phyloP scores from a whole-genome alignment of 2,113 vertebrate species.

The Hyaena hyaena region DNA sequence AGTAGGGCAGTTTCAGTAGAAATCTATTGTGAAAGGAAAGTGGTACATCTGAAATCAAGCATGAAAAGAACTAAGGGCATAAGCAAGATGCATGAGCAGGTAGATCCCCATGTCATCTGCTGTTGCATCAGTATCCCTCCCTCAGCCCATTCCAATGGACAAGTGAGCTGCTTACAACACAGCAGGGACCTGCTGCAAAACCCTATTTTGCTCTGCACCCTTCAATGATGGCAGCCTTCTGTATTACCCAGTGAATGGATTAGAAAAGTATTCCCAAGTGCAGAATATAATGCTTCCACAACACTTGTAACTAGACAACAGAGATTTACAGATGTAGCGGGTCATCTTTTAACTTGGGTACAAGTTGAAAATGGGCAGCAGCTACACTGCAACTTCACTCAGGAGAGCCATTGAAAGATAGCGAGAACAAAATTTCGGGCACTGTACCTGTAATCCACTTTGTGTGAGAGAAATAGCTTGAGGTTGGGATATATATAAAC shows the following conservation, averaged over 20 bases:
- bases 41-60: background rate
- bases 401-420: background rate
- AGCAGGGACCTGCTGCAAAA: background rate
- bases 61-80: background rate
- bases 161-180: background rate
- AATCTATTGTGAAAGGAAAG: background rate
- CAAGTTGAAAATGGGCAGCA: background rate
- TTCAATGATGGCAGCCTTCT: background rate
- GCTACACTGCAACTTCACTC: background rate
- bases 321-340: background rate
- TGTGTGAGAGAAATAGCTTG: background rate
- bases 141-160: background rate
- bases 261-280: background rate
- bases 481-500: background rate
- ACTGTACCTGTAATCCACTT: background rate
- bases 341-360: background rate
- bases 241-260: background rate
- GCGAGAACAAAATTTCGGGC: background rate
- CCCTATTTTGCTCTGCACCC: background rate
- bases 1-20: background rate
- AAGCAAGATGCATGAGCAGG: background rate
- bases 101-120: background rate
- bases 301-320: background rate
- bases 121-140: background rate
- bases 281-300: background rate